Evolutionary conservation across 92 coral and sea anemone species (phyloP), one percentile per base, ranked within the genome.

Genomic region (Anthopleura xanthogrammica): DNA sequence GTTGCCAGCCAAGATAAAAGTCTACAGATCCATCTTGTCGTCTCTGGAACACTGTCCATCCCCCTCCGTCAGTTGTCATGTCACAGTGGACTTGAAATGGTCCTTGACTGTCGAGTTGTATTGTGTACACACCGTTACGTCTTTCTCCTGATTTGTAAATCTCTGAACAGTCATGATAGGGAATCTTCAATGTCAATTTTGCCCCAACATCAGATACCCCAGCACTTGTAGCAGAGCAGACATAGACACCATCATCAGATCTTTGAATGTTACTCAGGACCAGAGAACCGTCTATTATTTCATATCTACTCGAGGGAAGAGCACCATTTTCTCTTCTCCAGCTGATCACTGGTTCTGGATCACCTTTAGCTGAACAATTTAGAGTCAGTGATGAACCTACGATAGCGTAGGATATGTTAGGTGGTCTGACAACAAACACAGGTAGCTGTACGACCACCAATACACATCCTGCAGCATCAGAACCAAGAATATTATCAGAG

Each of bases 51-150:
- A 46, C 50, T 46, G 88, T 85, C 88, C 85, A 85, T 16, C 87
- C 87, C 76, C 87, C 84, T 56, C 62, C 62, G 20, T 56, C 60
- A 66, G 82, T 84, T 78, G 83, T 48, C 87, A 84, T 84, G 83
- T 85, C 88, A 85, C 88, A 85, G 77, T 36, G 79, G 54, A 85
- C 85, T 46, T 46, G 50, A 3, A 46, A 46, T 0, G 50, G 7
- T 46, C 50, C 50, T 4, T 46, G 50, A 1, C 50, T 43, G 50
- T 43, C 50, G 50, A 7, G 50, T 1, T 43, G 0, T 0, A 43
- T 43, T 1, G 50, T 43, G 50, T 43, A 43, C 50, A 2, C 50
- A 43, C 50, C 50, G 2, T 1, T 46, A 46, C 50, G 50, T 48
- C 1, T 1, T 41, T 66, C n/a, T 6, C 85, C 85, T 9, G 40